Percentiles rank a stretch among this genome's conserved stretches.
phyloP scores from a whole-genome alignment of 2,797 vertebrate species.

The Meriones psammophilus region DNA sequence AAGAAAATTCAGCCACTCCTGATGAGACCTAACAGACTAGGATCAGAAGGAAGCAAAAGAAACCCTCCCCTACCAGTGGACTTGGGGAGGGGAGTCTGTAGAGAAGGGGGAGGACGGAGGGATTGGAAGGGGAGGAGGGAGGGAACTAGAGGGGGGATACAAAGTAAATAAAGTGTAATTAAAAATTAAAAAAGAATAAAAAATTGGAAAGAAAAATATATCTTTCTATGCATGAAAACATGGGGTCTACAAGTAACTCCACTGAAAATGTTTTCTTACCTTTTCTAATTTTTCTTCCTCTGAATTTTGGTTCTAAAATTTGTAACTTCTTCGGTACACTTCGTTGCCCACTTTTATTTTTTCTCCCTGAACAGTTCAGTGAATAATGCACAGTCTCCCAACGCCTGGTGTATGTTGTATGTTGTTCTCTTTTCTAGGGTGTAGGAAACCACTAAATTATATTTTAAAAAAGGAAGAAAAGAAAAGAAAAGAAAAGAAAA shows the following conservation, averaged over 20 bases:
- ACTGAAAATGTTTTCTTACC: not conserved
- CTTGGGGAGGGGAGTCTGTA: no score
- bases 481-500: not conserved
- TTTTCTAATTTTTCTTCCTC: not conserved
- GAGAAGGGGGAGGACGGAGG: no score
- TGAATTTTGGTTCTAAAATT: not conserved
- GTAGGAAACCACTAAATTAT: not conserved
- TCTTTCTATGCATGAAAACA: not conserved
- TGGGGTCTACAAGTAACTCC: not conserved
- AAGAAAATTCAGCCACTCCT: no score
- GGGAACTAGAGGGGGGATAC: no score
- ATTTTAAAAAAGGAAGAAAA: not conserved
- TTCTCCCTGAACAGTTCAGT: not conserved
- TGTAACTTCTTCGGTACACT: not conserved
- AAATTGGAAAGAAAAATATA: not conserved
- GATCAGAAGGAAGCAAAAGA: no score
- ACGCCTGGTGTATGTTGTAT: not conserved
- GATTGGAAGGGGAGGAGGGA: no score
- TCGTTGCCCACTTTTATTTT: not conserved
- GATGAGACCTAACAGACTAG: no score
- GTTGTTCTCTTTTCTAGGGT: not conserved
- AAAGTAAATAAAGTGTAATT: no score
- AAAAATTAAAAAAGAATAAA: no score
- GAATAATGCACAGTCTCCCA: not conserved
- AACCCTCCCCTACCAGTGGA: no score